Evolutionary conservation across 2,797 vertebrate genomes (phyloP), one percentile per base, ranked within the genome.

Genomic region (Acanthurus tractus): DNA sequence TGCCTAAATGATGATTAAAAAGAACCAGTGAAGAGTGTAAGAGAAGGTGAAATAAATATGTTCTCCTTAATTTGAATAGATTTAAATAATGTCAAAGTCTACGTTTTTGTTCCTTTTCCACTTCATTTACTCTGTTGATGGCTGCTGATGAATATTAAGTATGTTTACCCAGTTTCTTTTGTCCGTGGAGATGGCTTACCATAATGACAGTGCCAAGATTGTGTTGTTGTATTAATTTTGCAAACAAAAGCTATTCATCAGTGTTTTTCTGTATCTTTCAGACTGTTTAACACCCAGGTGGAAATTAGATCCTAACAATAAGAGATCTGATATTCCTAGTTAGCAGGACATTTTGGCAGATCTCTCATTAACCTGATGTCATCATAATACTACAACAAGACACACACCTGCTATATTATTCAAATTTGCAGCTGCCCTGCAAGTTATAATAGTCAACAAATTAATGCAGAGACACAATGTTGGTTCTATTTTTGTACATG

Each of bases 81-180:
- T 94, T 89, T 94, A 93, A 94, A 92, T 91, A 93, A 91, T 6
- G 79, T 72, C 82, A 82, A 79, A 88, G 69, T 82, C 62, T 72
- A 78, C 9, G 44, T 84, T 87, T 91, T 90, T 90, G 67, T 89
- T 89, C 70, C 73, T 85, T 88, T 86, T 86, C 82, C 85, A 83
- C 89, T 89, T 87, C 83, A 89, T 94, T 94, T 93, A 70, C 75
- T 88, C 57, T 34, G 72, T 69, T 81, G 79, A 89, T 87, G 57
- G 74, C 80, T 85, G 83, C 86, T 91, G 82, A 95, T 93, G 93
- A 94, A 95, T 95, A 94, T 92, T 92, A 94, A 95, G 83, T 85
- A 68, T 93, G 92, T 95, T 95, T 94, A 91, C 87, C 72, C 86
- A 53, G 61, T 66, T 71, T 80, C 72, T 62, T 93, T 89, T 92